These are phyloP conservation scores for Pteropus alecto DNA, from an alignment of 2,113 vertebrate species.

Conservation along the genomic window DNA sequence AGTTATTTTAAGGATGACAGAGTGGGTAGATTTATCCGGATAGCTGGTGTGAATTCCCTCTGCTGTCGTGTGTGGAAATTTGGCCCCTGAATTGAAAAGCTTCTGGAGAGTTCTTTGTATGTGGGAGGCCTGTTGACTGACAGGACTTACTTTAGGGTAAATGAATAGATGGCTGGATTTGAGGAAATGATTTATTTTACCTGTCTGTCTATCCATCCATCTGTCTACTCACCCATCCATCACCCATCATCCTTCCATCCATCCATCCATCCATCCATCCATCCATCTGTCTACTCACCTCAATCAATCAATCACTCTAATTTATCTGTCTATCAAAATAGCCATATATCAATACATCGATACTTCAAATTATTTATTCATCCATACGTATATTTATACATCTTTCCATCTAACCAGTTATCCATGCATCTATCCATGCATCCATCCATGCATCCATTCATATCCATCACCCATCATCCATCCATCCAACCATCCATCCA, in stretches of 20 bases:
- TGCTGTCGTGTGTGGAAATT: background rate
- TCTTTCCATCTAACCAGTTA: too few species aligned
- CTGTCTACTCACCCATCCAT: background rate
- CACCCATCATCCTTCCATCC: background rate
- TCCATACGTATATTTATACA: too few species aligned
- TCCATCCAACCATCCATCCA: too few species aligned
- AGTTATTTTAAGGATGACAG: background rate
- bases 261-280: rapidly evolving
- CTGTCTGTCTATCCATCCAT: background rate
- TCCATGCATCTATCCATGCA: too few species aligned
- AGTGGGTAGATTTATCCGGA: background rate
- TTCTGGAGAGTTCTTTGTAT: background rate
- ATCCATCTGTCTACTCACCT: too few species aligned
- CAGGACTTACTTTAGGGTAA: background rate
- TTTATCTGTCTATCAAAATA: too few species aligned
- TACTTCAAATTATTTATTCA: too few species aligned
- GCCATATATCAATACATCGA: too few species aligned
- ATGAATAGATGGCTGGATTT: background rate
- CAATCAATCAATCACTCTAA: too few species aligned
- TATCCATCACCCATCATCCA: too few species aligned
- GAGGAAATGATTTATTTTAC: background rate
- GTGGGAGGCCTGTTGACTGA: background rate
- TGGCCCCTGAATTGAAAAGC: background rate
- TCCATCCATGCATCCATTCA: too few species aligned
- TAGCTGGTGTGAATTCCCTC: background rate